These are phyloP conservation scores for Acanthosepion lycidas DNA, from an alignment of 2,888 invertebrate genomes.

Conservation along the genomic window DNA sequence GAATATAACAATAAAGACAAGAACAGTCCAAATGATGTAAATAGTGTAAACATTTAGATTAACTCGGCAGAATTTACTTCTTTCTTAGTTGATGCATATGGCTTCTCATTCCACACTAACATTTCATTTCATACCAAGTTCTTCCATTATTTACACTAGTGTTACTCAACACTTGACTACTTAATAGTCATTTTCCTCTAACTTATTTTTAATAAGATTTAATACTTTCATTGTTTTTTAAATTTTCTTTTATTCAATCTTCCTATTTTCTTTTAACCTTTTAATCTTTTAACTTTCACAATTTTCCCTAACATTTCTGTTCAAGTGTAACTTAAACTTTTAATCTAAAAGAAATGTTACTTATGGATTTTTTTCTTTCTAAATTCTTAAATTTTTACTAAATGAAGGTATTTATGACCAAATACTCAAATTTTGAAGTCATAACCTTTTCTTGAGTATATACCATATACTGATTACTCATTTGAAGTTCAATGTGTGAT, in stretches of 20 bases:
- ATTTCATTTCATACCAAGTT: neutral
- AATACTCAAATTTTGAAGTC: too few relatives aligned
- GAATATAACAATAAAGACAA: too few relatives aligned
- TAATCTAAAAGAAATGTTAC: neutral
- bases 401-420: too few relatives aligned
- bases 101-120: neutral
- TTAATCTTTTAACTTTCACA: neutral
- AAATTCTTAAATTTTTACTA: too few relatives aligned
- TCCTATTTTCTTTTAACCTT: neutral
- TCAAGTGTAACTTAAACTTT: neutral
- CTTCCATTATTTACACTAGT: neutral
- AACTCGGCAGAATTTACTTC: neutral
- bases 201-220: neutral
- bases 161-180: neutral
- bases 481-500: too few relatives aligned
- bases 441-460: too few relatives aligned
- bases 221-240: too few relatives aligned
- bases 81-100: neutral
- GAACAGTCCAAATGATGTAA: too few relatives aligned
- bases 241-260: neutral
- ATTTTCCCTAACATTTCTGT: too few relatives aligned
- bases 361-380: too few relatives aligned
- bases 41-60: neutral
- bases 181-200: neutral
- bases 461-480: too few relatives aligned